Evolutionary conservation across 2,797 vertebrate species (phyloP), one percentile per base, ranked within the genome.

Genomic region (Gymnothorax javanicus): DNA sequence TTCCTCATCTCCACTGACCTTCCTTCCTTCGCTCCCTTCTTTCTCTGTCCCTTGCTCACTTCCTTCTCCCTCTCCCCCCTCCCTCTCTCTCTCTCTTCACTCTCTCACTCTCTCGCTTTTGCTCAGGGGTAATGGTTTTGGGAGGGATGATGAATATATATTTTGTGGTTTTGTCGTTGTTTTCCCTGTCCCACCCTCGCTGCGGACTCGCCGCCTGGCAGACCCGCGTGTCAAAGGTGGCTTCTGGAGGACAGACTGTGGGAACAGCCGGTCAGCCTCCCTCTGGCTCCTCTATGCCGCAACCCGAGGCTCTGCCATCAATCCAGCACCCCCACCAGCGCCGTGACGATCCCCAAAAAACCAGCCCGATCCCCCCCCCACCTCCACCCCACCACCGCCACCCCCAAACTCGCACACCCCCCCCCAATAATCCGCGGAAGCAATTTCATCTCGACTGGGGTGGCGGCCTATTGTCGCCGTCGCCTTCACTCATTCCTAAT

Each of bases 401-500:
- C 33, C 33, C 81, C 89, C 93, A 93, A 94, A 93, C 89, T 93
- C 95, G 95, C 94, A 95, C 95, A 95, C 94, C 95, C 93, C 94
- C 94, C 95, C 87, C 94, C 95, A 97, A 96, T 98, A 97, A 98
- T 97, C 97, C 97, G 96, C 97, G 97, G 97, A 98, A 98, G 97
- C 97, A 97, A 97, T 97, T 96, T 96, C 95, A 95, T 96, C 92
- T 92, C 94, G 93, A 93, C 95, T 95, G 94, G 95, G 96, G 96
- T 96, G 94, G 96, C 96, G 94, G 95, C 96, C 95, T 95, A 97
- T 97, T 97, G 96, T 96, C 95, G 94, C 96, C 92, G 94, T 93
- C 96, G 96, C 96, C 95, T 95, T 95, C 95, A 97, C 96, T 96
- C 94, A 96, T 96, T 97, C 97, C 97, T 98, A 97, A 98, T 98